phyloP scores from a whole-genome alignment of 2,113 vertebrate species.

The Anser cygnoides region DNA sequence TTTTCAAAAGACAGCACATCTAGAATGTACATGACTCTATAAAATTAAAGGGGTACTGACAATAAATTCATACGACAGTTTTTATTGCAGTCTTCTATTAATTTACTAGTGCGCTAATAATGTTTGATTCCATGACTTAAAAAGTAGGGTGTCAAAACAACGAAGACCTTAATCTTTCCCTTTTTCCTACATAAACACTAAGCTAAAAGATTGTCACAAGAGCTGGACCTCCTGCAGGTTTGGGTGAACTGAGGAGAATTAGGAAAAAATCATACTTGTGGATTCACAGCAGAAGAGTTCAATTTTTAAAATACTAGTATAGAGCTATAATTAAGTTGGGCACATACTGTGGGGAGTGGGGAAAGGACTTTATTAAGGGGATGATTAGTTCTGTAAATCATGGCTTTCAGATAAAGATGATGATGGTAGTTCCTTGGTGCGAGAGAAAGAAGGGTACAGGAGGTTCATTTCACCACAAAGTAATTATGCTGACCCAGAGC shows the following conservation, averaged over 20 bases:
- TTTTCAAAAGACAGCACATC: neutral
- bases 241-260: slow-evolving; percentile 52
- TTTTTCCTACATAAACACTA: neutral
- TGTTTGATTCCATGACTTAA: neutral
- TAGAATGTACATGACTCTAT: neutral
- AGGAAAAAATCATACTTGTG: neutral
- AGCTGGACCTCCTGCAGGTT: slow-evolving; percentile 54
- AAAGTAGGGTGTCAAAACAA: neutral
- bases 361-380: slow-evolving; percentile 50
- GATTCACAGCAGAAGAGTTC: neutral
- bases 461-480: slow-evolving; percentile 91
- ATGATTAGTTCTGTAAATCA: slow-evolving; percentile 79
- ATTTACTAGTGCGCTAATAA: neutral
- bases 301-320: neutral
- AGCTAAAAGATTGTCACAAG: slow-evolving; percentile 45
- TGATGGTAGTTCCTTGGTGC: slow-evolving; percentile 46
- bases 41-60: slow-evolving; percentile 20
- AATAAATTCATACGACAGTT: slow-evolving; percentile 23
- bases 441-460: slow-evolving; percentile 64
- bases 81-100: slow-evolving; percentile 9
- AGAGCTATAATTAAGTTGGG: neutral
- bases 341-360: neutral
- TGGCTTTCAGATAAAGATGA: slow-evolving; percentile 71
- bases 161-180: neutral
- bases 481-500: slow-evolving; percentile 88